Percentiles rank a stretch among this genome's conserved stretches.
Conservation (phyloP, 1,140 invertebrate species). For the Planococcus citri region DNA sequence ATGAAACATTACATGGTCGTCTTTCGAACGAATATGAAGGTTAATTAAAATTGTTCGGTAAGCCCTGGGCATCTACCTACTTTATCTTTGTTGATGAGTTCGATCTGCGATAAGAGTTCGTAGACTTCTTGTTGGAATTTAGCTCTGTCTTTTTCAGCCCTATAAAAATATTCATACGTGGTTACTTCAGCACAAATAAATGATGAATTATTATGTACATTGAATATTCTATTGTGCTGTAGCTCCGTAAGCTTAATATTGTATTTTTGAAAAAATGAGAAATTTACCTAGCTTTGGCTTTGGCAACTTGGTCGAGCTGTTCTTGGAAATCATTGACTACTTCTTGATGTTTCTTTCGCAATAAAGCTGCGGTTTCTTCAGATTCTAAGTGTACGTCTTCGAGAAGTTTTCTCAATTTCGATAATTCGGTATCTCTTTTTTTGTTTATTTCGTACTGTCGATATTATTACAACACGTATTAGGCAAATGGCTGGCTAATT, state of each 20-base stretch:
- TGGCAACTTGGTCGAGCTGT: conserved; percentile 84
- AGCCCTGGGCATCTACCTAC: too few species aligned
- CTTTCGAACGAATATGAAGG: too few species aligned
- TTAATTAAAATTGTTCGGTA: too few species aligned
- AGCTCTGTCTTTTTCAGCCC: conserved; percentile 87
- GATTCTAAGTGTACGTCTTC: conserved; percentile 96
- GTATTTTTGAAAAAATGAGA: too few species aligned
- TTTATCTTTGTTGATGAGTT: conserved; percentile 83
- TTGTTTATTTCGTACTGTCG: conserved; percentile 91
- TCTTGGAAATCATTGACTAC: conserved; percentile 92
- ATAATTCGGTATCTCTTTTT: conserved; percentile 86
- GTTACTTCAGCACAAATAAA: too few species aligned
- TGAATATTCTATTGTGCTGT: too few species aligned
- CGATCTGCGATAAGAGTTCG: conserved; percentile 85
- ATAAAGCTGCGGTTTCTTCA: conserved; percentile 83
- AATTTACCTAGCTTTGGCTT: conserved; percentile 72
- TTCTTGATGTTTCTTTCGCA: conserved; percentile 94
- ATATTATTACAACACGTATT: too few species aligned
- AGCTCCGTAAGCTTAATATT: too few species aligned
- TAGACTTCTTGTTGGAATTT: conserved; percentile 95
- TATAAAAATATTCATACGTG: too few species aligned
- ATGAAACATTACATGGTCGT: too few species aligned
- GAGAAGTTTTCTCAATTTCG: conserved; percentile 85
- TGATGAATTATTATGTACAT: too few species aligned
- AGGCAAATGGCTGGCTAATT: too few species aligned